A percentile compares a stretch with the other conserved stretches of the same genome.
Conservation (phyloP, 2,888 invertebrate genomes). For the Lepeophtheirus nordmannii region DNA sequence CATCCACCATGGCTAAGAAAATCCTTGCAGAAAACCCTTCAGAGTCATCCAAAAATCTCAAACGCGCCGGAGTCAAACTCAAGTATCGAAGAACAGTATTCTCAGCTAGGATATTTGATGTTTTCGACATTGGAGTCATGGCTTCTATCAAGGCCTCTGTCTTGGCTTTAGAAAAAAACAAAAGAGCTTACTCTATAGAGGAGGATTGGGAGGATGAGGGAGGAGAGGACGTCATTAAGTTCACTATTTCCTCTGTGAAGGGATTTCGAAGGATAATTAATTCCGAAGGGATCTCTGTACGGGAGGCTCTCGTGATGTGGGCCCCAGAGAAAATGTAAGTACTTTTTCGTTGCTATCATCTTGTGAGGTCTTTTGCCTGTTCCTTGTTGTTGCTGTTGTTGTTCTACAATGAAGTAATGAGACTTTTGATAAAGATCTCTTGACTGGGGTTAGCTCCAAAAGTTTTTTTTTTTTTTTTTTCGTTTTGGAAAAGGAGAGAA, state of each 20-base stretch:
- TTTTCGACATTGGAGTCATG: conserved; percentile 82
- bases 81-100: conserved; percentile 12
- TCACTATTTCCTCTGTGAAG: neutral
- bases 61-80: conserved; percentile 22
- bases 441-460: no score
- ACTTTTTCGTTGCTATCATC: neutral
- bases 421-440: no score
- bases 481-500: no score
- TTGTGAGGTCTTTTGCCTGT: no score
- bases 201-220: conserved; percentile 1
- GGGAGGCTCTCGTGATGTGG: conserved; percentile 59
- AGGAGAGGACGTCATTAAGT: neutral
- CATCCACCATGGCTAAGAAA: conserved; percentile 32
- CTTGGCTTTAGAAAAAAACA: conserved; percentile 39
- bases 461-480: no score
- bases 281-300: neutral
- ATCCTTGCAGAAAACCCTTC: conserved; percentile 1
- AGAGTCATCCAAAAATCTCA: conserved; percentile 13
- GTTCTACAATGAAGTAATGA: no score
- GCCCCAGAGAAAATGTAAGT: conserved; percentile 72
- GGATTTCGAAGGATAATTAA: neutral
- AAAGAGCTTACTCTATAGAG: conserved; percentile 1
- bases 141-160: conserved; percentile 72
- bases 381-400: no score
- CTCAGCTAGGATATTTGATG: conserved; percentile 53